Evolutionary conservation across 2,113 vertebrate genomes (phyloP), one percentile per base, ranked within the genome.

Genomic region (Pardalotus punctatus): DNA sequence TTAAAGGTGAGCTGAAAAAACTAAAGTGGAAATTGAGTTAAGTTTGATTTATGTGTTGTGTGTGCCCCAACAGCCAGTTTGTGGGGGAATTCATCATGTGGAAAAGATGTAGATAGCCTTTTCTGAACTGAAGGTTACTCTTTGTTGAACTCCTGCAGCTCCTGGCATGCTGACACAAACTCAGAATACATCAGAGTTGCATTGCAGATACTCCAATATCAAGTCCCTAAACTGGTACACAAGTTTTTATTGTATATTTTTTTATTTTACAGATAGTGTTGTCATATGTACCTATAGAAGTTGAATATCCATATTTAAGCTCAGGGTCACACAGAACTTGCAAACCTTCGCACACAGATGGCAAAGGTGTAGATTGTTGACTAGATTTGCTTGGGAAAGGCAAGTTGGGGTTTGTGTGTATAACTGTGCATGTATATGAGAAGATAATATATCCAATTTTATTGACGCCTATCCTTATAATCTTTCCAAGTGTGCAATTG

Each of bases 1-100:
- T 92, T 76, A 96, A 93, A 89, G 36, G 43, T 93, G 48, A 95
- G 20, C 7, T 82, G 64, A 60, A 91, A 91, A 95, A 93, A 84
- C 43, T 71, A 48, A 89, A 76, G 76, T 23, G 11, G 29, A 92
- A 94, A 89, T 45, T 42, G 35, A 95, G 28, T 76, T 93, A 89
- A 92, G 21, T 65, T 88, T 94, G 86, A 88, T 88, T 94, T 89
- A 86, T 95, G 43, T 43, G n/a, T 73, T 40, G 21, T 74, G 13
- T 78, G 12, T 87, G n/a, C 43, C 72, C 43, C 72, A 94, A 36
- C 43, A 88, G 60, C 56, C 43, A 81, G 14, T 45, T 25, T 67
- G 36, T 27, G 38, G 60, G 42, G 24, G 31, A 94, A 95, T 95
- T 94, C 56, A 71, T 95, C 64, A 78, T 43, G 11, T 78, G 62